Conservation (phyloP, 2,888 invertebrate species). For the Sycophila texana region DNA sequence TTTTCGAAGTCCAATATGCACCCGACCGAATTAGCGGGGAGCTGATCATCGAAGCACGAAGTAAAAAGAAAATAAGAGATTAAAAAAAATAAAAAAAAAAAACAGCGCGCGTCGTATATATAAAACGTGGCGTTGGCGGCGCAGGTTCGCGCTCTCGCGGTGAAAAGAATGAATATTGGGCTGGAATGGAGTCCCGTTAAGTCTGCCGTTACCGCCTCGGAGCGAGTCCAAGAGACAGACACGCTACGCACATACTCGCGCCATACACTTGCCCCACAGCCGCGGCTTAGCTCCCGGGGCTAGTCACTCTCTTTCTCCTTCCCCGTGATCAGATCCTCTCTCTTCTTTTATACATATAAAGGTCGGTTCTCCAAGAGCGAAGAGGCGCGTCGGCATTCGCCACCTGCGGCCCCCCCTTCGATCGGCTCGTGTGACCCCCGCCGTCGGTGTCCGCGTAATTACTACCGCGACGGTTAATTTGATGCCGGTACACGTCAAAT, state of each 20-base stretch:
- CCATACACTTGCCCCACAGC: constrained; percentile 43
- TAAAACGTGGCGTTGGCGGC: neutral
- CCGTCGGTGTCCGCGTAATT: constrained; percentile 14
- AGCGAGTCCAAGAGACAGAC: constrained; percentile 53
- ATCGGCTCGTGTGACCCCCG: neutral
- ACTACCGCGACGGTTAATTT: constrained; percentile 15
- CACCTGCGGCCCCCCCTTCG: neutral
- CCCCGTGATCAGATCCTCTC: neutral
- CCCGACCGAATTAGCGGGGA: too few relatives aligned
- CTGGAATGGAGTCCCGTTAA: constrained; percentile 74
- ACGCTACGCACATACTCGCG: constrained; percentile 27
- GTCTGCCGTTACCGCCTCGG: constrained; percentile 75
- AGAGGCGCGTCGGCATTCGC: neutral
- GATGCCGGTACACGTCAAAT: neutral
- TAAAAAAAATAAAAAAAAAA: too few relatives aligned
- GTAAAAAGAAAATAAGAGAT: neutral
- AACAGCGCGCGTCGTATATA: too few relatives aligned
- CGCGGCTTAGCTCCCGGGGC: constrained; percentile 30
- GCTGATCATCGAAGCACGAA: neutral
- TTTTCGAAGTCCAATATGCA: too few relatives aligned
- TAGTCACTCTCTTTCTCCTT: constrained; percentile 24
- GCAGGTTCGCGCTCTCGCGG: constrained; percentile 39
- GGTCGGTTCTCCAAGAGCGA: constrained; percentile 4
- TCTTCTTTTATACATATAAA: constrained; percentile 17
- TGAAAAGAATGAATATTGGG: constrained; percentile 74